Evolutionary conservation across 2,888 invertebrate genomes (phyloP), one percentile per base, ranked within the genome.

Genomic region (Leptopilina myrica): DNA sequence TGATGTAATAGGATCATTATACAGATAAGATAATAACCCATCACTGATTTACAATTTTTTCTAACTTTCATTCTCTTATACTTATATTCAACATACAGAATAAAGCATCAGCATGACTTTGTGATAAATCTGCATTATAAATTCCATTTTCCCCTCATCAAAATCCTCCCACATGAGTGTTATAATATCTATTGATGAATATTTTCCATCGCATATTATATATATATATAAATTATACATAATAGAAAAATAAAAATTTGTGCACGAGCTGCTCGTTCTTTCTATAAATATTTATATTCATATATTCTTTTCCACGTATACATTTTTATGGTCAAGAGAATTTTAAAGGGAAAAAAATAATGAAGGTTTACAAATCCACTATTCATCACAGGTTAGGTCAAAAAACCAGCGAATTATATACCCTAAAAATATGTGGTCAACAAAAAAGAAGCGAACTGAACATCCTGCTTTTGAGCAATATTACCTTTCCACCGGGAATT

Each of bases 361-460:
- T 33, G 33, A 33, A 73, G n/a, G 15, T 62, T 5, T 8, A 15
- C 15, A 15, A 62, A 62, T 15, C 33, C 33, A 9, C 59, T 11
- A 11, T 49, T 49, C 12, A 49, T 33, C 33, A 33, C 33, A 33
- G 5, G 12, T 12, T 49, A 9, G 49, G 49, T 12, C 49, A 49
- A 9, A 49, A 43, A 43, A 56, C 9, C n/a, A 62, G 62, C 62
- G 15, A 62, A 15, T 20, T 20, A 62, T 20, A 62, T 62, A 62
- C 62, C 62, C 33, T 26, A 56, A 73, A 43, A 53, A 69, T 69
- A 14, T 69, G 26, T 12, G 14, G 26, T 49, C 49, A 49, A 69
- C 69, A 69, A 69, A 56, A 20, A 73, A 53, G 56, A 73, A 73
- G 53, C 56, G 9, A 73, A 73, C 73, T 73, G 73, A 73, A 73